These are phyloP conservation scores for Pristionchus fissidentatus DNA, from an alignment of 2,888 invertebrate species.

Conservation along the genomic window DNA sequence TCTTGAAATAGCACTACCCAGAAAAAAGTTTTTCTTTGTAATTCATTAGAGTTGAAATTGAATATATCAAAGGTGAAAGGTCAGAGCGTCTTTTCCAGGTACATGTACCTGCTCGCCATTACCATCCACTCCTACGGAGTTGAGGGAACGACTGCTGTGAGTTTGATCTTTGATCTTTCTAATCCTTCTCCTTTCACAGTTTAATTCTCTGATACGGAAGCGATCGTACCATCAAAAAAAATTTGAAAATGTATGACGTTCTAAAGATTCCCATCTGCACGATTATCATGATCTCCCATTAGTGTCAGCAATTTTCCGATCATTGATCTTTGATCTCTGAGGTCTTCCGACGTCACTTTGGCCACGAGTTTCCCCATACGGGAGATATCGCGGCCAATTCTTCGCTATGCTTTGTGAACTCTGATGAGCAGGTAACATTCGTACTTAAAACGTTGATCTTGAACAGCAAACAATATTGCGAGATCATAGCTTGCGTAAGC, in stretches of 20 bases:
- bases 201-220: no score
- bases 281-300: background rate
- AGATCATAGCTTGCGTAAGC: background rate
- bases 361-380: conserved; percentile 65
- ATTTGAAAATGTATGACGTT: background rate
- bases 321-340: conserved; percentile 33
- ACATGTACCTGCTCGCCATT: conserved; percentile 64
- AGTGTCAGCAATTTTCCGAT: background rate
- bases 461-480: background rate
- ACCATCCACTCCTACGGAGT: conserved; percentile 61
- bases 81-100: background rate
- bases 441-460: background rate
- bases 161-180: background rate
- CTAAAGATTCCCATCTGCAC: background rate
- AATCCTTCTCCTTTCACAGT: background rate
- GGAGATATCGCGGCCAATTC: conserved; percentile 63
- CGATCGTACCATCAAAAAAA: background rate
- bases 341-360: conserved; percentile 59
- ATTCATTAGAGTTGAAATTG: no score
- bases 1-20: no score
- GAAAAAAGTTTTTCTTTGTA: no score
- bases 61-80: background rate
- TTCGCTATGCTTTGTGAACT: conserved; percentile 55
- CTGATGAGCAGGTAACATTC: conserved; percentile 55
- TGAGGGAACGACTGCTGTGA: conserved; percentile 53